Conservation (phyloP, 2,113 vertebrate genomes). For the Piaya cayana region DNA sequence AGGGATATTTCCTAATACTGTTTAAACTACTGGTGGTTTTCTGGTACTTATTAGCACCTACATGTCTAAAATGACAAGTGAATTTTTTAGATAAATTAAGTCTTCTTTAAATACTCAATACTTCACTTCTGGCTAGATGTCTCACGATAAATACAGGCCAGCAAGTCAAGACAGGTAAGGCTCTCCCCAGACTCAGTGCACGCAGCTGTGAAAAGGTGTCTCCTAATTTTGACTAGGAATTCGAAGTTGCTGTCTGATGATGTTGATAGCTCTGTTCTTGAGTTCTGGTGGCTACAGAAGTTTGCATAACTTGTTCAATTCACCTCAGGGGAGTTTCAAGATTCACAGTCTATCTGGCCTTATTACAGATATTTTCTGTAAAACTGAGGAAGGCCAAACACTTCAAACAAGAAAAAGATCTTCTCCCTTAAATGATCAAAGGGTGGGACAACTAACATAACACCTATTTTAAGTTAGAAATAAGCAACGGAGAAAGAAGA, state of each 20-base stretch:
- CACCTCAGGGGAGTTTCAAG: not conserved
- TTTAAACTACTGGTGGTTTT: conserved; percentile 33
- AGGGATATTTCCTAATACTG: conserved; percentile 4
- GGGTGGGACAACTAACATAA: not conserved
- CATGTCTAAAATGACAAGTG: not conserved
- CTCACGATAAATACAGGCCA: not conserved
- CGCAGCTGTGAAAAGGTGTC: not conserved
- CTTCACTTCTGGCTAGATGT: not conserved
- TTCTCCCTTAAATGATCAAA: not conserved
- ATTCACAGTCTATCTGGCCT: not conserved
- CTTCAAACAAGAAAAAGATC: not conserved
- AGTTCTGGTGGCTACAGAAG: not conserved
- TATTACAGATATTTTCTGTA: not conserved
- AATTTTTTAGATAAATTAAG: conserved; percentile 5
- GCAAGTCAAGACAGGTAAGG: not conserved
- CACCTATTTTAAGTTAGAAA: not conserved
- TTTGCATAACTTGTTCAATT: not conserved
- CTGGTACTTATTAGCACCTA: conserved; percentile 55
- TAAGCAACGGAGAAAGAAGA: not conserved
- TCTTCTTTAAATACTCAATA: conserved; percentile 12
- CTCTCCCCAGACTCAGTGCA: not conserved
- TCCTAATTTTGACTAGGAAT: not conserved
- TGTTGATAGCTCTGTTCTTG: not conserved
- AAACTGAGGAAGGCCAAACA: not conserved
- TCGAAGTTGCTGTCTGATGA: not conserved